Evolutionary conservation across 2,888 invertebrate genomes (phyloP), one percentile per base, ranked within the genome.

Genomic region (Cantharis rufa): DNA sequence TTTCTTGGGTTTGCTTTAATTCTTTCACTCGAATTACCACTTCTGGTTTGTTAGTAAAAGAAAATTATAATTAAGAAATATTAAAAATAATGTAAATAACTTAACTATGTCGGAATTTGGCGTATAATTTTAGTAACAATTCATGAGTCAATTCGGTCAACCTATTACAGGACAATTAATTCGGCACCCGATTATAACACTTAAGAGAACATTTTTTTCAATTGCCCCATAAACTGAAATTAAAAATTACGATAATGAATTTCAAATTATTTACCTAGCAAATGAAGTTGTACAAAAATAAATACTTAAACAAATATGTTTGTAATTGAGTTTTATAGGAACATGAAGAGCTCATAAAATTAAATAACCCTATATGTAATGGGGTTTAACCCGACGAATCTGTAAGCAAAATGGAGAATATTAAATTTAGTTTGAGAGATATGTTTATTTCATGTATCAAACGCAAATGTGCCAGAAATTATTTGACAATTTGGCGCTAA

Each of bases 341-440:
- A 78, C 77, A 75, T 80, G 79, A 79, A 69, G 77, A 68, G 71
- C 71, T 75, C 74, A 71, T 80, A 80, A 79, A 80, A 77, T 78
- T 75, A 79, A 80, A 78, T 77, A 79, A 77, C 75, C 73, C 78
- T 77, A 62, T 28, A 72, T 48, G 48, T 48, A 77, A 62, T 72
- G 74, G 72, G 74, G 71, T 64, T 77, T 72, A 69, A 71, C 77
- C 74, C 74, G 48, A 15, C 61, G 32, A 74, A 71, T 74, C 71
- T 69, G 71, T 74, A 62, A 64, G 71, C 70, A 64, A 77, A 77
- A 77, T 74, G 64, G 74, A 74, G 62, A 62, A 61, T 62, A 77
- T 74, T 77, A 77, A 75, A 75, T 74, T 74, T 70, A 74, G 62
- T 21, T 15, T 62, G 62, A 68, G 48, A 69, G 77, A 77, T 77